Evolutionary conservation across 2,888 invertebrate genomes (phyloP), one percentile per base, ranked within the genome.

Genomic region (Eristalis tenax): DNA sequence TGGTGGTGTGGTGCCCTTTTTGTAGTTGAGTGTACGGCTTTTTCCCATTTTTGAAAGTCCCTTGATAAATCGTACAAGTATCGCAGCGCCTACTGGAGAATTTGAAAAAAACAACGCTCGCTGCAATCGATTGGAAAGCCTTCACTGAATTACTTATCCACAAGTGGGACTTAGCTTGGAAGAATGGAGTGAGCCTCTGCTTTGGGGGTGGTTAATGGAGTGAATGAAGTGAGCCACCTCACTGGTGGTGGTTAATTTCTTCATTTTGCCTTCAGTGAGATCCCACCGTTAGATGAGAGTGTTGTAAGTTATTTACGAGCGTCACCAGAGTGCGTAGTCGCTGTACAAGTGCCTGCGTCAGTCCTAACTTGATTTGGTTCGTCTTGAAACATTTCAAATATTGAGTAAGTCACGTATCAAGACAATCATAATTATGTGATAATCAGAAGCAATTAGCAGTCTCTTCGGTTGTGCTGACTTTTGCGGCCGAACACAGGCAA

Each of bases 21-120:
- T n/a, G 13, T 15, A 13, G 15, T 59, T 59, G 0, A 23, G 3
- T 5, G 10, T 6, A 1, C 50, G 28, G n/a, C 28, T 32, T 69
- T 35, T 35, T 57, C 69, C 57, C 69, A 69, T 69, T 69, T 32
- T 13, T 38, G 57, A 56, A 22, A n/a, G 22, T 69, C 3, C 15
- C 2, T 22, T 59, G 26, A 59, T 23, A 28, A 22, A 11, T 69
- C 13, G 22, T 18, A 69, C 57, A 35, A 68, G 5, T 69, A 22
- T 22, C 28, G 8, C 69, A 5, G 2, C 2, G 69, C 57, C 15
- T 57, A 35, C 69, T 69, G 22, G 18, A 56, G 28, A 22, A 22
- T 22, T 26, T 8, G 32, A 32, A 26, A 59, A 59, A 59, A 59
- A n/a, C n/a, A n/a, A n/a, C 11, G 0, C 18, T 5, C 5, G 50